Evolutionary conservation across 2,888 invertebrate species (phyloP).

Genomic region (Myopa tessellatipennis): DNA sequence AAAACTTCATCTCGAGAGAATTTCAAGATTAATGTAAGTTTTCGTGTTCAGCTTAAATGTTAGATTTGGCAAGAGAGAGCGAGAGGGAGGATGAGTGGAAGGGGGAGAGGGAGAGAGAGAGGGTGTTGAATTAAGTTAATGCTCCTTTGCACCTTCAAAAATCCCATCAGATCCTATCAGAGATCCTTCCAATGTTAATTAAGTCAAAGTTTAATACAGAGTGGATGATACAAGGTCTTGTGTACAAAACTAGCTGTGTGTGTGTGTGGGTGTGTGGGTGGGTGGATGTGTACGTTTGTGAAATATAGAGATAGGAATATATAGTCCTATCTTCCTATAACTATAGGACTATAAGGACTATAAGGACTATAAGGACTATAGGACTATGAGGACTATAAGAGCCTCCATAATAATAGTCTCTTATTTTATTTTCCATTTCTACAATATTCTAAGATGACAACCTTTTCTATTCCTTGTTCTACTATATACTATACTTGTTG

Average conservation of each 20-base stretch:
- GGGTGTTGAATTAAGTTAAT: neutral
- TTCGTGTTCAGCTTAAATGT: neutral
- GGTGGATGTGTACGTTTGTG: neutral
- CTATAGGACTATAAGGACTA: too few relatives aligned
- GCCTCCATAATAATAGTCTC: too few relatives aligned
- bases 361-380: too few relatives aligned
- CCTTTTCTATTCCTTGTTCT: too few relatives aligned
- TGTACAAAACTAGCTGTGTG: neutral
- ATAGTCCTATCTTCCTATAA: too few relatives aligned
- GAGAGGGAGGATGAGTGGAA: neutral
- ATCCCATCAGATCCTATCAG: neutral
- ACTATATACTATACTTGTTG: too few relatives aligned
- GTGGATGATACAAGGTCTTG: constrained; percentile 3
- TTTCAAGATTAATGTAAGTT: constrained; percentile 10
- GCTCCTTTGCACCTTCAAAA: neutral
- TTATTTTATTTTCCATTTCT: too few relatives aligned
- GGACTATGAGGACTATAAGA: too few relatives aligned
- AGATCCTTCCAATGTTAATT: constrained; percentile 18
- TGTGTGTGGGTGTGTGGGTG: neutral
- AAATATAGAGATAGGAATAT: too few relatives aligned
- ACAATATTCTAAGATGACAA: too few relatives aligned
- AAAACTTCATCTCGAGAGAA: neutral
- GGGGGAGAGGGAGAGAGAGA: neutral
- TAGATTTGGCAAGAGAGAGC: neutral
- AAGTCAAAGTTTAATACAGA: constrained; percentile 25